These are phyloP conservation scores for Celastrina argiolus DNA, from an alignment of 2,888 invertebrate genomes.

Conservation along the genomic window DNA sequence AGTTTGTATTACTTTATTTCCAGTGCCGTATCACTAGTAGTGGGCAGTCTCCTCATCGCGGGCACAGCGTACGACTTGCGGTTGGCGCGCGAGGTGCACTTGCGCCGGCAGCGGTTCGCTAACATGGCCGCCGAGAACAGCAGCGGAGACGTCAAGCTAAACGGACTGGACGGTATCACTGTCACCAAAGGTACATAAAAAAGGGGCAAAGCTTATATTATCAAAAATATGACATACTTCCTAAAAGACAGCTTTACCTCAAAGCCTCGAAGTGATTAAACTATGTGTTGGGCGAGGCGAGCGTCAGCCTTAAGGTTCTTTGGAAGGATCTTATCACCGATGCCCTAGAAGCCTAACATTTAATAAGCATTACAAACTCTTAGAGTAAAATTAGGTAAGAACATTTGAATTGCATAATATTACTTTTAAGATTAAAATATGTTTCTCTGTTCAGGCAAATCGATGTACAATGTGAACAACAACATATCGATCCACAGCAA, in stretches of 20 bases:
- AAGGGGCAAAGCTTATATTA: too few relatives aligned
- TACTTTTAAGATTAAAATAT: not conserved
- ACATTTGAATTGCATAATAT: too few relatives aligned
- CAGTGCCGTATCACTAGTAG: conserved; percentile 54
- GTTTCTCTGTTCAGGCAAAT: conserved; percentile 51
- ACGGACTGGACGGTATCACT: conserved; percentile 60
- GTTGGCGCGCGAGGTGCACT: conserved; percentile 54
- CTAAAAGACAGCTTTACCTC: too few relatives aligned
- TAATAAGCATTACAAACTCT: too few relatives aligned
- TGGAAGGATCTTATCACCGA: too few relatives aligned
- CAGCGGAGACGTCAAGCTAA: conserved; percentile 59
- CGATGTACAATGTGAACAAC: conserved; percentile 74
- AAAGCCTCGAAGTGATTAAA: too few relatives aligned
- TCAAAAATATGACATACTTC: too few relatives aligned
- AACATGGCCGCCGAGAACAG: conserved; percentile 57
- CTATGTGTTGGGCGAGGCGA: not conserved
- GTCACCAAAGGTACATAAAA: conserved; percentile 60
- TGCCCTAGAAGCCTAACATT: too few relatives aligned
- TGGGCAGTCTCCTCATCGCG: conserved; percentile 74
- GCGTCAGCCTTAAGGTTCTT: not conserved
- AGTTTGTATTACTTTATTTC: conserved; percentile 24
- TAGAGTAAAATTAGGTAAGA: too few relatives aligned
- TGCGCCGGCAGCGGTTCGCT: conserved; percentile 52
- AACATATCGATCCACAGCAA: conserved; percentile 70
- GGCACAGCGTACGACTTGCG: conserved; percentile 86